phyloP scores from a whole-genome alignment of 2,797 vertebrate genomes.

The Fundulus diaphanus region DNA sequence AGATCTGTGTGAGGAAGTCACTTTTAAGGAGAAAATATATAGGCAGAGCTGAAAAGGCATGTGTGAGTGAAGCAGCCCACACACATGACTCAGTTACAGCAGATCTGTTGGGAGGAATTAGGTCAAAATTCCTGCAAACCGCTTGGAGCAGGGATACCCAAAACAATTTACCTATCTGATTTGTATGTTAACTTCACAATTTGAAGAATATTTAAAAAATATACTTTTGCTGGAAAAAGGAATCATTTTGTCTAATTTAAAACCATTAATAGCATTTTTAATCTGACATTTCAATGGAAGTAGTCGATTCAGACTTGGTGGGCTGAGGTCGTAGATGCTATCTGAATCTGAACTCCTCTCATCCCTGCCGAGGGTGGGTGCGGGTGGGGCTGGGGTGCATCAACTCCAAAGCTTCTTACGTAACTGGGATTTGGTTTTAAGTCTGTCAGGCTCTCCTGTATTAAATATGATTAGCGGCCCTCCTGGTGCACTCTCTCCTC shows the following conservation, averaged over 20 bases:
- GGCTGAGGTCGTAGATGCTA: constrained; percentile 73
- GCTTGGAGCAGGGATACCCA: neutral
- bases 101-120: neutral
- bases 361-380: constrained; percentile 59
- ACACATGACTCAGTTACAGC: neutral
- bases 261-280: neutral
- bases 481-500: constrained; percentile 62
- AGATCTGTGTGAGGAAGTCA: neutral
- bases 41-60: neutral
- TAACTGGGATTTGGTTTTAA: constrained; percentile 80
- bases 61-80: neutral
- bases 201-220: neutral
- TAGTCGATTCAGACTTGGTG: constrained; percentile 61
- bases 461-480: constrained; percentile 83
- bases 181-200: neutral
- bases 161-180: neutral
- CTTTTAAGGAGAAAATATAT: neutral
- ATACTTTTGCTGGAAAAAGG: neutral
- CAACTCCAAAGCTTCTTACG: constrained; percentile 79
- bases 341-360: constrained; percentile 73
- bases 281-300: constrained; percentile 50
- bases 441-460: constrained; percentile 74
- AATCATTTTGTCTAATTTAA: neutral
- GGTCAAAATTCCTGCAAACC: neutral
- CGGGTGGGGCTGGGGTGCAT: constrained; percentile 33